Conservation (phyloP, 2,113 vertebrate genomes). For the Silurus asotus region DNA sequence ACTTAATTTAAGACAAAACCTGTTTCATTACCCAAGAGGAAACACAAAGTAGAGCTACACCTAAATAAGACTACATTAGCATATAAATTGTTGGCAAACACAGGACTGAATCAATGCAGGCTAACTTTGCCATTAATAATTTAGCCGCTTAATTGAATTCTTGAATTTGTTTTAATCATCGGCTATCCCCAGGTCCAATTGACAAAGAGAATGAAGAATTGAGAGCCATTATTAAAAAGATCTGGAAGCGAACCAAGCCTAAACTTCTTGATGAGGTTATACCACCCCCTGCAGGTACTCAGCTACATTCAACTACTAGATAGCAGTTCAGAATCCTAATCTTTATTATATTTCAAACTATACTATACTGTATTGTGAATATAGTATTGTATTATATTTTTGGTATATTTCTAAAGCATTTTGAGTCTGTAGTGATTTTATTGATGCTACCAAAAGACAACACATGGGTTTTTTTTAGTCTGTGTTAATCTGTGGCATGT, state of each 20-base stretch:
- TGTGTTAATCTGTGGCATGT: neutral
- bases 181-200: conserved; percentile 71
- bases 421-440: neutral
- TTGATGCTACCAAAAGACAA: neutral
- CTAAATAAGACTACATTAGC: neutral
- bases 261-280: conserved; percentile 88
- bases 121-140: neutral
- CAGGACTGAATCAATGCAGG: neutral
- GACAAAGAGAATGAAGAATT: conserved; percentile 87
- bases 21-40: neutral
- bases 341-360: neutral
- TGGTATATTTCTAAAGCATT: neutral
- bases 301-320: conserved; percentile 1
- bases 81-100: neutral
- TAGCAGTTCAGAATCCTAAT: neutral
- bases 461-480: neutral
- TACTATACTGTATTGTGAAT: too few relatives aligned
- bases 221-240: conserved; percentile 85
- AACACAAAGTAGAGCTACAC: neutral
- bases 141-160: neutral
- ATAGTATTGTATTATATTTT: too few relatives aligned
- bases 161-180: conserved; percentile 3
- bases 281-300: conserved; percentile 78
- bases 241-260: conserved; percentile 91
- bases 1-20: neutral